Base-by-base conservation (phyloP, 2,888 invertebrate species). In the Pristionchus maxplancki region DNA sequence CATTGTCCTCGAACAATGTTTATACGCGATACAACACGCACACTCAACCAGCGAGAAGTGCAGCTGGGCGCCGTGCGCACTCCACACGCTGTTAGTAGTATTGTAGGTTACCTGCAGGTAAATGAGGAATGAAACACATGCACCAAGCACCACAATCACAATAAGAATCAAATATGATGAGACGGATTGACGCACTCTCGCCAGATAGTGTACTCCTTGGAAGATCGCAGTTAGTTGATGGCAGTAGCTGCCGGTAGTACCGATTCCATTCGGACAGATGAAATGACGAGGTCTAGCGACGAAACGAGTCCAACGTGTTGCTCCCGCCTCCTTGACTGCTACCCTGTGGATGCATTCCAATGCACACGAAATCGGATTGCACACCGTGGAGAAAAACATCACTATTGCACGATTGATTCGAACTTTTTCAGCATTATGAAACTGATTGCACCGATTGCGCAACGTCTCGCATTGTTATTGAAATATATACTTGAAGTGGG, bases 11-110 rank as follows among this genome's bases (percentile, higher is more conserved):
- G n/a, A n/a, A n/a, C n/a, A 37, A 74, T 8, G 74, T 40, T n/a
- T n/a, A 81, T 13, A 37, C 81, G 44, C 6, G 28, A 6, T 20
- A n/a, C 24, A 34, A 8, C 40, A 83, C 93, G 93, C 94, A 44
- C 93, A 91, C 91, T 94, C 93, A 83, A 94, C 93, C n/a, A 94
- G 91, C 50, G 93, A 92, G 91, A 95, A 95, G 91, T 94, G 94
- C 74, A 94, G 91, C 24, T 93, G 93, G 87, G 91, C 91, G 84
- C 93, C 94, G 34, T 90, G 90, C 28, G 91, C 89, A 44, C 92
- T 90, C 89, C 91, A 91, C 34, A 90, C 91, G 64, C 93, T 93
- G 48, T 89, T 91, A 37, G 91, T 91, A 84, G 93, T 89, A 89
- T 91, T 91, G 90, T 94, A 94, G 11, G 92, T 91, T n/a, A 94